Conservation (phyloP, 2,888 invertebrate species). For the Dinocampus coccinellae region DNA sequence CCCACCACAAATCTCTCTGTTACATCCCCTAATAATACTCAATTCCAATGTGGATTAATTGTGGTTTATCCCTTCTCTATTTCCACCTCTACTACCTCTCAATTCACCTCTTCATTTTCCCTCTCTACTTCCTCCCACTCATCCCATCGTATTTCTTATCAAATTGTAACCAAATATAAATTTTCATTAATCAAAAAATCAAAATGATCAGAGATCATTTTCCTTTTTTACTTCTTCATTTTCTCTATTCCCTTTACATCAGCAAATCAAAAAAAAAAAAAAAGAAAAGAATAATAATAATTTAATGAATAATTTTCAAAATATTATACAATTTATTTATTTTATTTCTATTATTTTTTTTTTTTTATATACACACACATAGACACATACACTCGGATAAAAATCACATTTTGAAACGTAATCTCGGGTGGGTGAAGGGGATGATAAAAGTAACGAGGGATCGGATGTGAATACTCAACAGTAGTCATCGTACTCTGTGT, state of each 20-base stretch:
- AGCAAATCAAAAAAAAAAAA: neutral
- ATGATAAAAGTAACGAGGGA: neutral
- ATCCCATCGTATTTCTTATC: neutral
- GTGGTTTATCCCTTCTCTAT: conserved; percentile 62
- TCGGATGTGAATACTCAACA: conserved; percentile 30
- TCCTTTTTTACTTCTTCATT: no score
- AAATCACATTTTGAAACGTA: conserved; percentile 1
- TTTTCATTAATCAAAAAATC: no score
- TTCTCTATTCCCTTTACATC: no score
- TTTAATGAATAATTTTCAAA: neutral
- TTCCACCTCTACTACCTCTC: neutral
- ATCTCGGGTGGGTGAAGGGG: neutral
- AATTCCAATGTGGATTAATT: conserved; percentile 70
- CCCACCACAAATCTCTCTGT: conserved; percentile 65
- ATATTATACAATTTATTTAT: no score
- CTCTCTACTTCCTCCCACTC: neutral
- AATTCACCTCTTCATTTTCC: no score
- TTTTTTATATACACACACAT: no score
- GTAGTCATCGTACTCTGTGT: conserved; percentile 34
- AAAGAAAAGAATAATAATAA: neutral
- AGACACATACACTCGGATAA: neutral
- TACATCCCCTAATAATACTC: conserved; percentile 68
- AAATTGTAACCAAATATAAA: no score
- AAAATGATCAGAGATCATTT: no score
- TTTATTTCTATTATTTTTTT: no score